Evolutionary conservation across 92 coral and sea anemone species (phyloP).

Genomic region (Siderastrea siderea): DNA sequence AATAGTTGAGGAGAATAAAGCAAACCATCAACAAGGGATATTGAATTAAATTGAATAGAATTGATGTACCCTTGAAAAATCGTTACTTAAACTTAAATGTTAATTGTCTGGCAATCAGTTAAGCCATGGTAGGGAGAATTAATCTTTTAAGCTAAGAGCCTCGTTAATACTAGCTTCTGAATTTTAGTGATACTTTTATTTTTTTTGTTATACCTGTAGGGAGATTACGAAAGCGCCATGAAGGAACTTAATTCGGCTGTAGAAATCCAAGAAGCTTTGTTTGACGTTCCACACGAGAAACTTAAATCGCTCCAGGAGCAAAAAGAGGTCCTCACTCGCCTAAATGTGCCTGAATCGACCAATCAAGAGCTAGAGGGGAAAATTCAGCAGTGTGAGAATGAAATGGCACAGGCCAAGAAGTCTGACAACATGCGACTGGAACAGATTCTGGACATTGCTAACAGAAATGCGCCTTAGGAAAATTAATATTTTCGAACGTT

Average conservation of each 20-base stretch:
- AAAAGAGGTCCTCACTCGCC: constrained; percentile 2
- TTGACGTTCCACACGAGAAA: constrained; percentile 48
- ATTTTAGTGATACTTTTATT: too few relatives aligned
- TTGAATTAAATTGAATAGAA: too few relatives aligned
- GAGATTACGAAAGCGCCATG: constrained; percentile 21
- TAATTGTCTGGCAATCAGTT: too few relatives aligned
- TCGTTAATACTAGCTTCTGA: too few relatives aligned
- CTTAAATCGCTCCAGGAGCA: constrained; percentile 30
- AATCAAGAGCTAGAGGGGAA: constrained; percentile 6
- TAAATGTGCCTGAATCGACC: constrained; percentile 1
- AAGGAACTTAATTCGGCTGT: constrained; percentile 6
- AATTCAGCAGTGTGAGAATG: constrained; percentile 12
- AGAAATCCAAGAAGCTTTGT: constrained; percentile 26
- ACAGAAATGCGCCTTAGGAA: not conserved
- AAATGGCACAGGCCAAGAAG: not conserved
- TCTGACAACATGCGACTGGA: constrained; percentile 20
- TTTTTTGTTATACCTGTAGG: not conserved
- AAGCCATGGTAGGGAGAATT: too few relatives aligned
- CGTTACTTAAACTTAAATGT: too few relatives aligned
- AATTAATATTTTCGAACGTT: too few relatives aligned
- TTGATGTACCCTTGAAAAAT: too few relatives aligned
- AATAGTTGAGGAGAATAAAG: too few relatives aligned
- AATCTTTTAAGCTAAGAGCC: too few relatives aligned
- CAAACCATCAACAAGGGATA: too few relatives aligned
- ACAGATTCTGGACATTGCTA: constrained; percentile 2